These are phyloP conservation scores for Acropora tenuis DNA, from an alignment of 64 coral and sea anemone species.

Conservation along the genomic window DNA sequence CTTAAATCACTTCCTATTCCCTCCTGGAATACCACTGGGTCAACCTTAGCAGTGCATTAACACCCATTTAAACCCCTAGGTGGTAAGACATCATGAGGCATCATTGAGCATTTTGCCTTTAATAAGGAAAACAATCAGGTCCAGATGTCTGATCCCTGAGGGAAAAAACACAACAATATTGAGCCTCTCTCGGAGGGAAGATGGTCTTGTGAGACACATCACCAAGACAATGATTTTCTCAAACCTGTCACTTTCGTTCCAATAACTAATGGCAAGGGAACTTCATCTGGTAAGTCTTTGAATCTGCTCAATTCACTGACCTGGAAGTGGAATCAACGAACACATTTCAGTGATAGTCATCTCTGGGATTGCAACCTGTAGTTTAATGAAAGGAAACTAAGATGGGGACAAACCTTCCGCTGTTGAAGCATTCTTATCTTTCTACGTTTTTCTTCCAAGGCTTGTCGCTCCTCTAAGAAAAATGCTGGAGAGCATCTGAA, in stretches of 20 bases:
- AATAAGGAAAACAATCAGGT: too few relatives aligned
- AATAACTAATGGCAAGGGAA: conserved; percentile 94
- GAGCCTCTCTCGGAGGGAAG: too few relatives aligned
- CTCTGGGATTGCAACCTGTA: not conserved
- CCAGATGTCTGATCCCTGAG: too few relatives aligned
- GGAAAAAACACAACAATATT: too few relatives aligned
- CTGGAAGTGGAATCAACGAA: not conserved
- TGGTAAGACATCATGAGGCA: too few relatives aligned
- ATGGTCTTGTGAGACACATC: not conserved
- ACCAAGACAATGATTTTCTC: not conserved
- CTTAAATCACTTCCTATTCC: too few relatives aligned
- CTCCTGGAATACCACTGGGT: too few relatives aligned
- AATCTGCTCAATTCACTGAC: conserved; percentile 91
- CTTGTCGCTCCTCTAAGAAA: conserved; percentile 90
- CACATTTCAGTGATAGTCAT: not conserved
- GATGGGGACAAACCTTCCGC: conserved; percentile 56
- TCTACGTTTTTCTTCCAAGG: conserved; percentile 89
- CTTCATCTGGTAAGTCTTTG: conserved; percentile 93
- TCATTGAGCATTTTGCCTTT: too few relatives aligned
- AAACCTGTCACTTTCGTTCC: conserved; percentile 97
- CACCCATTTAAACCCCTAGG: not conserved
- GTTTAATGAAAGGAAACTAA: not conserved
- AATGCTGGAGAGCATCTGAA: conserved; percentile 92
- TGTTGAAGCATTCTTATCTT: conserved; percentile 96
- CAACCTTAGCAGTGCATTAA: too few relatives aligned